Percentiles rank a stretch among this genome's conserved stretches.
phyloP scores from a whole-genome alignment of 1,140 invertebrate genomes.

The Rhagoletis zephyria region DNA sequence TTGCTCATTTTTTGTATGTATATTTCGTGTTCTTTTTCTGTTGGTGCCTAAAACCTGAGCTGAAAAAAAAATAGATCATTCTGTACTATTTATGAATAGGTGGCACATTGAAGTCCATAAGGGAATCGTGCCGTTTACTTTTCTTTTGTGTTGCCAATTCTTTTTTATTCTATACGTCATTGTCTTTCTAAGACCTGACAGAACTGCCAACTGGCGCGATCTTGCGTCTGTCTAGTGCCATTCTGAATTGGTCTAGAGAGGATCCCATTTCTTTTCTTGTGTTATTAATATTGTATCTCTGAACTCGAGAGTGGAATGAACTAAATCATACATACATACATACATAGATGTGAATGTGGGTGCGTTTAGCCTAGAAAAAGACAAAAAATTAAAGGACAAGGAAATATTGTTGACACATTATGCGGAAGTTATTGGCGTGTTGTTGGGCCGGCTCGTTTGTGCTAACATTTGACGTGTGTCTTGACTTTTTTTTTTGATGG shows the following conservation, averaged over 20 bases:
- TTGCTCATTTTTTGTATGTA: constrained; percentile 38
- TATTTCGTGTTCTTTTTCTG: background rate
- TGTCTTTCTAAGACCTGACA: background rate
- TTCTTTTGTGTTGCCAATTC: constrained; percentile 43
- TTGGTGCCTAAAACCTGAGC: background rate
- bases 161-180: background rate
- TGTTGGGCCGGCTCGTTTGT: constrained; percentile 10
- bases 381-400: background rate
- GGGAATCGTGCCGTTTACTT: constrained; percentile 36
- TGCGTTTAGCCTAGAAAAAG: background rate
- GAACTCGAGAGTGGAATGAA: constrained; percentile 12
- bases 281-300: background rate
- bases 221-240: background rate
- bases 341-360: background rate
- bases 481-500: background rate
- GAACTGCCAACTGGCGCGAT: background rate
- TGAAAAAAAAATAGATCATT: background rate
- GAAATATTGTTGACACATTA: background rate
- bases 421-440: constrained; percentile 28
- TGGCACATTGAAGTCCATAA: constrained; percentile 2
- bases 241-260: background rate
- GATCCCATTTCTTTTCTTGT: background rate
- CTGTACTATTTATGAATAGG: background rate
- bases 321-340: background rate
- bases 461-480: constrained; percentile 42